Base-by-base conservation (phyloP, 2,888 invertebrate species). In the Lochmaea crataegi region DNA sequence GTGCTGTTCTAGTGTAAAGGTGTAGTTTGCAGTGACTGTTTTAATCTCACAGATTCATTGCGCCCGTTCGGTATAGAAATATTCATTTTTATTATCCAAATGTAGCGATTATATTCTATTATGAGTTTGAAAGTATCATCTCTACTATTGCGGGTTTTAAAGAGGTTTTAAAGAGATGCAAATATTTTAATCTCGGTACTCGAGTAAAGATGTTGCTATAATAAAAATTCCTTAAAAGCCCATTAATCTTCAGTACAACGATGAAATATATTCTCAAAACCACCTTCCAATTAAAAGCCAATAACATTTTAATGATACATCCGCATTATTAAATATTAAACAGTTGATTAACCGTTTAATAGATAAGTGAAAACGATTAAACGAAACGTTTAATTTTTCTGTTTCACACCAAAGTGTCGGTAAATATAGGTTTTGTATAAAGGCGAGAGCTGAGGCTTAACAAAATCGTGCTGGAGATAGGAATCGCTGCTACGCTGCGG, bases 401-500 rank as follows among this genome's bases (percentile, higher is more conserved):
- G 81, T 80, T 82, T 82, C 81, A 80, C 82, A 81, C 81, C 81
- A 75, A 69, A 77, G 78, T 78, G 79, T 80, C 80, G 80, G 81
- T 81, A 82, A 82, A 82, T 81, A 81, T 81, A 80, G 80, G 82
- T 82, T 81, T 81, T 77, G 78, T 78, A 75, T 32, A 76, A 77
- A 78, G 76, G 71, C 73, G 68, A 73, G 69, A 74, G 75, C 45
- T 68, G 76, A 76, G 78, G 77, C 79, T 70, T 76, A 78, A 77
- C 78, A 75, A 78, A 83, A 82, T 84, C 61, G 38, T 61, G 61
- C 16, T 61, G 38, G 11, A 63, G 61, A 63, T 63, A 42, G 42
- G 16, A 42, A 70, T 70, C 70, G 32, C 57, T 64, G 32, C 57
- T 64, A 56, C 70, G 70, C 61, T 18, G 61, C 61, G 61, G 61